Evolutionary conservation across 2,113 vertebrate species (phyloP), one percentile per base, ranked within the genome.

Genomic region (Saguinus imperator): DNA sequence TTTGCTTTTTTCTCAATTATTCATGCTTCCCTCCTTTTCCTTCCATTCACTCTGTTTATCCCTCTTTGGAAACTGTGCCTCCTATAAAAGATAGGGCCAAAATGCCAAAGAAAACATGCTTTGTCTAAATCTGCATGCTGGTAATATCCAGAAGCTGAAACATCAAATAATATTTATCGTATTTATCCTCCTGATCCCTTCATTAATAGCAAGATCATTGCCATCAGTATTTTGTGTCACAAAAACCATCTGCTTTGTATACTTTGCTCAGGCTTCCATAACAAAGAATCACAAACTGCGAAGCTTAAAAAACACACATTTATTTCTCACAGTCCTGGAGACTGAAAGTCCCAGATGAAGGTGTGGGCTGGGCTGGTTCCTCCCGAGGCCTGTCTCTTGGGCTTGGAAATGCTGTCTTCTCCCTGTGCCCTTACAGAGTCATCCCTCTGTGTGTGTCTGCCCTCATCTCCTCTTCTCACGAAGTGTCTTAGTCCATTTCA

Each of bases 91-190:
- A 12, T 18, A 27, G 23, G 23, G 27, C 23, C 5, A 16, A 37
- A 43, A 55, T 11, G 18, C 57, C 50, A 20, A 18, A 29, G 57
- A 79, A 37, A 64, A 9, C 32, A 13, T 6, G 5, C n/a, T 70
- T 40, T 17, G 18, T 48, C n/a, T 70, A 35, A 32, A 23, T 16
- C 48, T 43, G 27, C 8, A 17, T 8, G 13, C 14, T 14, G 0
- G 0, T 18, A 25, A 20, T n/a, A 25, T 20, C 40, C 3, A 4
- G 21, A 29, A 58, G 37, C 37, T 1, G 40, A 58, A 45, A 29
- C 21, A 48, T 17, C 23, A n/a, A 61, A 61, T 29, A 12, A 3
- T 23, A 25, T 40, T 1, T 32, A 4, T 1, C 4, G 3, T 11
- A n/a, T 35, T 35, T 13, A 7, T 43, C 13, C 1, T 14, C 40